phyloP scores from a whole-genome alignment of 2,888 invertebrate species.

The Ochropacha duplaris region DNA sequence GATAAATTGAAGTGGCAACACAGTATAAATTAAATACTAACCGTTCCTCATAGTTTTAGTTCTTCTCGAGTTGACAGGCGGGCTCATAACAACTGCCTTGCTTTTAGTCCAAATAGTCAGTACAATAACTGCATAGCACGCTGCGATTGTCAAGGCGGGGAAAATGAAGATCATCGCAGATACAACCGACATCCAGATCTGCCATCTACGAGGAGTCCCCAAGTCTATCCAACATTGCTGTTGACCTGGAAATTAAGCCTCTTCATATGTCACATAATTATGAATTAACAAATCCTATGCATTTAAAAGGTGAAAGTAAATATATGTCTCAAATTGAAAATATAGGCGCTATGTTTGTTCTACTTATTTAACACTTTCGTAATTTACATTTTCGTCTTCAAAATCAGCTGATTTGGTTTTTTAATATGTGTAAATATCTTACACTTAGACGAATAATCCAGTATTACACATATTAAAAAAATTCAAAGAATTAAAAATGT shows the following conservation, averaged over 20 bases:
- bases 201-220: slow-evolving; percentile 89
- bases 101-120: slow-evolving; percentile 96
- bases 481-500: too few relatives aligned
- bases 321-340: too few relatives aligned
- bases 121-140: slow-evolving; percentile 95
- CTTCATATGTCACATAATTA: not conserved
- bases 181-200: slow-evolving; percentile 93
- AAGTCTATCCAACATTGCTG: slow-evolving; percentile 96
- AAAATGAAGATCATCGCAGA: slow-evolving; percentile 91
- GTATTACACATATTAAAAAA: too few relatives aligned
- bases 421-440: too few relatives aligned
- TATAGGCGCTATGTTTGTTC: too few relatives aligned
- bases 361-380: too few relatives aligned
- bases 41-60: slow-evolving; percentile 71
- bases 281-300: too few relatives aligned
- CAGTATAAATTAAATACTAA: slow-evolving; percentile 25
- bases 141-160: slow-evolving; percentile 93
- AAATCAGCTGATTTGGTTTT: too few relatives aligned
- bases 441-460: too few relatives aligned
- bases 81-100: slow-evolving; percentile 84
- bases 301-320: too few relatives aligned
- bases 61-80: slow-evolving; percentile 72
- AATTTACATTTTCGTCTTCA: too few relatives aligned
- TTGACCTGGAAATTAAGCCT: slow-evolving; percentile 71
- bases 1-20: too few relatives aligned